Evolutionary conservation across 1,140 invertebrate genomes (phyloP).

Genomic region (Hestina assimilis): DNA sequence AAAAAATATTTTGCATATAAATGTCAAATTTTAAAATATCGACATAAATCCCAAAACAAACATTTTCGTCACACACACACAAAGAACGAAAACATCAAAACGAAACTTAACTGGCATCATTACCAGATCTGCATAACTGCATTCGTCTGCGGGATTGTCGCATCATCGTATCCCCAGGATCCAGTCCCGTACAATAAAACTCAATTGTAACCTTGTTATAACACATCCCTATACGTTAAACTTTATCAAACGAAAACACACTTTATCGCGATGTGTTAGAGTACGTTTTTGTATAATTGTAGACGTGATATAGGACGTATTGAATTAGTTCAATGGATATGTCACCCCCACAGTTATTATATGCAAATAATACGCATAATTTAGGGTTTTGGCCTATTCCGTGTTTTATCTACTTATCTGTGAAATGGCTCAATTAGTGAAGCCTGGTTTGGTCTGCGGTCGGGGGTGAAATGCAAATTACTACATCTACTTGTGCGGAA

Average conservation of each 20-base stretch:
- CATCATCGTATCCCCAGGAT: constrained; percentile 48
- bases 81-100: constrained; percentile 49
- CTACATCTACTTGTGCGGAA: constrained; percentile 53
- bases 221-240: constrained; percentile 21
- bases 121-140: constrained; percentile 69
- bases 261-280: constrained; percentile 5
- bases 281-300: constrained; percentile 13
- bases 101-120: constrained; percentile 52
- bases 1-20: not conserved
- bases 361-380: constrained; percentile 76
- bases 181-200: constrained; percentile 34
- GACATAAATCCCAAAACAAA: constrained; percentile 22
- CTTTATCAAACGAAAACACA: constrained; percentile 3
- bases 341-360: constrained; percentile 71
- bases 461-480: constrained; percentile 41
- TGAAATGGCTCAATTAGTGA: constrained; percentile 75
- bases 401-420: constrained; percentile 77
- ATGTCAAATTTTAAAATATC: not conserved
- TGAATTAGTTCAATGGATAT: constrained; percentile 24
- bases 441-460: constrained; percentile 42
- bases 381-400: constrained; percentile 60
- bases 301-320: constrained; percentile 19
- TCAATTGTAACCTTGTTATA: constrained; percentile 31
- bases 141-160: constrained; percentile 57
- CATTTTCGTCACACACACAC: constrained; percentile 23